phyloP scores from a whole-genome alignment of 2,113 vertebrate species.

The Pluvianellus socialis region DNA sequence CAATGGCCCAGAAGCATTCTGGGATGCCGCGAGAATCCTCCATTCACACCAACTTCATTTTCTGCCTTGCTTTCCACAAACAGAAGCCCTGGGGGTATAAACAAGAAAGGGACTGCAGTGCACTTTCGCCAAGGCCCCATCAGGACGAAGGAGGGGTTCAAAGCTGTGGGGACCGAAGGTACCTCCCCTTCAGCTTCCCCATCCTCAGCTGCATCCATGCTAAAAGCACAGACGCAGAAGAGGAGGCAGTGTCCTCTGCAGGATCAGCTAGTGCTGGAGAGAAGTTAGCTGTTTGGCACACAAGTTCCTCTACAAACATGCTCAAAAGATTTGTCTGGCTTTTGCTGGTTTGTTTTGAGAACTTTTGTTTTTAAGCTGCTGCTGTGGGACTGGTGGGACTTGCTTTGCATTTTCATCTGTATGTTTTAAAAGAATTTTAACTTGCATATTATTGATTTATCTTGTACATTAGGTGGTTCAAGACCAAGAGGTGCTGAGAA shows the following conservation, averaged over 20 bases:
- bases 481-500: not conserved
- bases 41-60: not conserved
- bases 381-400: not conserved
- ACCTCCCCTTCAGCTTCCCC: not conserved
- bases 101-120: not conserved
- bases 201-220: not conserved
- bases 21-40: not conserved
- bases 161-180: not conserved
- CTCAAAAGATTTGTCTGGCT: not conserved
- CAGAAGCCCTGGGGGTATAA: not conserved
- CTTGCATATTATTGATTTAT: not conserved
- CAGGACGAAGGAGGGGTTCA: accelerated
- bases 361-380: not conserved
- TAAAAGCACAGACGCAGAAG: not conserved
- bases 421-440: not conserved
- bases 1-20: not conserved
- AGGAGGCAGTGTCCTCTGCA: not conserved
- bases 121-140: not conserved
- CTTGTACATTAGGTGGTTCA: not conserved
- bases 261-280: not conserved
- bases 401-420: not conserved
- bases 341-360: not conserved
- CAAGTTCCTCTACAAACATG: not conserved
- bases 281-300: not conserved
- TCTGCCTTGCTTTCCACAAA: not conserved